Conservation (phyloP, 2,888 invertebrate species). For the Leptinotarsa haldemani region DNA sequence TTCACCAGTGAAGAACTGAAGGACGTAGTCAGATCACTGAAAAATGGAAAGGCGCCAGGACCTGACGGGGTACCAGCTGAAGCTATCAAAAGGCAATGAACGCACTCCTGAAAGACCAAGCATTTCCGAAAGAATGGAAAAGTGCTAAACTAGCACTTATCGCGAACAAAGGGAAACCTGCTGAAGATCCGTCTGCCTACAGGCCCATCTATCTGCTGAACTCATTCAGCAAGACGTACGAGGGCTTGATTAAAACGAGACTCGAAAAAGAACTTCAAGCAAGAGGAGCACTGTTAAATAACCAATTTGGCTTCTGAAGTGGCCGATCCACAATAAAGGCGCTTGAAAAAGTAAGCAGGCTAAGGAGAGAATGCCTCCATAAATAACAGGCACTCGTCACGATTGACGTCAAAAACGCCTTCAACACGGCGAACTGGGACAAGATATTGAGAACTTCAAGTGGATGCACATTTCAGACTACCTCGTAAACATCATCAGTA, state of each 20-base stretch:
- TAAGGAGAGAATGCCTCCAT: not conserved
- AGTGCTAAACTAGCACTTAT: not conserved
- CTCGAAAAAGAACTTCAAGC: not conserved
- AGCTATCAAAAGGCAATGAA: not conserved
- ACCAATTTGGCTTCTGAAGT: constrained; percentile 21
- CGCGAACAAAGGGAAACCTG: too few relatives aligned
- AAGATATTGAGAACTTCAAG: not conserved
- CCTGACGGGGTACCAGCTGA: too few relatives aligned
- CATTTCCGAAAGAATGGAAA: not conserved
- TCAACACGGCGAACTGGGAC: constrained; percentile 7
- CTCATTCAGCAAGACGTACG: not conserved
- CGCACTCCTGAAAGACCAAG: too few relatives aligned
- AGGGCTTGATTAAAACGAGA: not conserved
- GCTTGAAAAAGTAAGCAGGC: not conserved
- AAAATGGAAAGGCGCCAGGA: too few relatives aligned
- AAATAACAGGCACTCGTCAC: not conserved
- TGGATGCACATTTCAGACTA: not conserved
- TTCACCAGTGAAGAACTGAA: not conserved
- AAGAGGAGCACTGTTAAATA: constrained; percentile 1
- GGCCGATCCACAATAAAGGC: constrained; percentile 18
- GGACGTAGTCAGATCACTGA: not conserved
- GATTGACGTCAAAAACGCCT: not conserved
- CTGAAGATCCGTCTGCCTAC: not conserved
- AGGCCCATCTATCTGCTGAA: not conserved
- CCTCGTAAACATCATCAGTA: not conserved